Conservation (phyloP, 2,888 invertebrate species). For the Habroteleia sp. region DNA sequence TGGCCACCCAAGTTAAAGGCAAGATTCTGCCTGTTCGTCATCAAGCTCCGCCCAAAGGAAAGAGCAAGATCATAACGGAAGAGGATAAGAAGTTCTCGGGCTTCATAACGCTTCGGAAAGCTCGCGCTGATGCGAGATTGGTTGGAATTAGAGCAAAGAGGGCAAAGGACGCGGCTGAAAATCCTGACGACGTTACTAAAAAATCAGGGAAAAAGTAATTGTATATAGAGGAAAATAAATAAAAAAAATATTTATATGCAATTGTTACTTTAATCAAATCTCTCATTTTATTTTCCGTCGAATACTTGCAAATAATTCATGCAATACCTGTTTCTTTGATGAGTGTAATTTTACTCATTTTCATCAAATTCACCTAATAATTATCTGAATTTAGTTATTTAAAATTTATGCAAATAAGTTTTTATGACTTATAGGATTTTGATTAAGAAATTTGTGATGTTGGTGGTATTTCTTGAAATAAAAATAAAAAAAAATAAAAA, state of each 20-base stretch:
- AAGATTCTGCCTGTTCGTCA: conserved; percentile 92
- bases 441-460: too few relatives aligned
- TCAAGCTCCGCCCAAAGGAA: not conserved
- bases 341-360: too few relatives aligned
- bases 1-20: conserved; percentile 92
- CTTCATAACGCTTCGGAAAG: conserved; percentile 92
- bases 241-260: conserved; percentile 29
- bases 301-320: too few relatives aligned
- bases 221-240: conserved; percentile 21
- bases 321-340: too few relatives aligned
- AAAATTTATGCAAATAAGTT: too few relatives aligned
- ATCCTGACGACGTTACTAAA: conserved; percentile 92
- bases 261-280: conserved; percentile 7
- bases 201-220: conserved; percentile 60
- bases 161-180: conserved; percentile 97
- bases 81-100: conserved; percentile 96
- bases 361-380: too few relatives aligned
- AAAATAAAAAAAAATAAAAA: too few relatives aligned
- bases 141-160: conserved; percentile 96
- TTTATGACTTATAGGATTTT: too few relatives aligned
- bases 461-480: too few relatives aligned
- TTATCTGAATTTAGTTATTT: too few relatives aligned
- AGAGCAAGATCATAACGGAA: conserved; percentile 83
- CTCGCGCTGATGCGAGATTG: conserved; percentile 93
- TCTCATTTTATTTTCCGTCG: too few relatives aligned